phyloP scores from a whole-genome alignment of 2,888 invertebrate genomes.

The Hypomecis punctinalis region DNA sequence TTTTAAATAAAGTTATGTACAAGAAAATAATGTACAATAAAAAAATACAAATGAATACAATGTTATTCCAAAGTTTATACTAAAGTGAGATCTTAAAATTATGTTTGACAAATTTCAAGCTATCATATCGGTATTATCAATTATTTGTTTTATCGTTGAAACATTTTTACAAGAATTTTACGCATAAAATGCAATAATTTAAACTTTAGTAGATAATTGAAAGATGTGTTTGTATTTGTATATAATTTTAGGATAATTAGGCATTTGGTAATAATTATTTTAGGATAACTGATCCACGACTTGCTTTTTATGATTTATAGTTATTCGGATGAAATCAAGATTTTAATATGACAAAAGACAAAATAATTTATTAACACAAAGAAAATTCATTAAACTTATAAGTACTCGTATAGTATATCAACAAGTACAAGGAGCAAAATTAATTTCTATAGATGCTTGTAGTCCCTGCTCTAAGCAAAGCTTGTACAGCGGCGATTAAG shows the following conservation, averaged over 20 bases:
- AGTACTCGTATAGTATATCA: neutral
- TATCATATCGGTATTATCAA: slow-evolving; percentile 28
- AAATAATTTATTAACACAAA: no score
- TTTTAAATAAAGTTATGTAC: no score
- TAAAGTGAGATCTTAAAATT: neutral
- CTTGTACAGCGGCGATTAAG: no score
- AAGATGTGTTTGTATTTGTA: slow-evolving; percentile 56
- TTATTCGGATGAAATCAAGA: slow-evolving; percentile 17
- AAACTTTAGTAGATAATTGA: slow-evolving; percentile 47
- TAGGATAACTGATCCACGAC: slow-evolving; percentile 8
- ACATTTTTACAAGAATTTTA: slow-evolving; percentile 35
- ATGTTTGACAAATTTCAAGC: slow-evolving; percentile 12
- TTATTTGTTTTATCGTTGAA: slow-evolving; percentile 25
- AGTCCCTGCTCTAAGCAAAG: no score
- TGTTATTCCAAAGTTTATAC: neutral
- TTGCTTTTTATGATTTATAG: slow-evolving; percentile 9
- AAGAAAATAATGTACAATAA: no score
- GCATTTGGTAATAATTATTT: slow-evolving; percentile 8
- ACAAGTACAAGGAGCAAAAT: no score
- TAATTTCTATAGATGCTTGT: no score
- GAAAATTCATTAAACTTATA: no score
- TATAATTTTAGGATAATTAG: slow-evolving; percentile 54
- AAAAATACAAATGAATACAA: no score
- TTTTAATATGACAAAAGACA: neutral
- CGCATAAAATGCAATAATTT: slow-evolving; percentile 75